phyloP scores from a whole-genome alignment of 2,888 invertebrate genomes.

The Brachylomia viminalis region DNA sequence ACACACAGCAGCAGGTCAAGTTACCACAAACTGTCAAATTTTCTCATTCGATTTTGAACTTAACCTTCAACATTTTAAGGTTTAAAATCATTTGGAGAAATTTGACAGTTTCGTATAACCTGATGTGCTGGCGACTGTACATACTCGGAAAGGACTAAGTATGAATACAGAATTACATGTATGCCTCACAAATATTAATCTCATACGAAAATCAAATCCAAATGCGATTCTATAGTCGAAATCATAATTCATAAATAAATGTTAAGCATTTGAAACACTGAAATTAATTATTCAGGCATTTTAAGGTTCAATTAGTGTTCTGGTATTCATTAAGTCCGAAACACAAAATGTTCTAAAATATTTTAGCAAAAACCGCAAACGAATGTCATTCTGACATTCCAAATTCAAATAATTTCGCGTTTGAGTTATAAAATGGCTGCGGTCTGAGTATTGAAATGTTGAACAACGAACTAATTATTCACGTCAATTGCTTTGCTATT shows the following conservation, averaged over 20 bases:
- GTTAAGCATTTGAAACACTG: conserved; percentile 8
- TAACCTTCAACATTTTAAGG: too few species aligned
- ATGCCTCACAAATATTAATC: conserved; percentile 15
- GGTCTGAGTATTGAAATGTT: conserved; percentile 23
- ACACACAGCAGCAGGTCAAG: too few species aligned
- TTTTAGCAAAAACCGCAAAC: conserved; percentile 28
- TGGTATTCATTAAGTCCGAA: conserved; percentile 14
- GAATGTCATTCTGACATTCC: conserved; percentile 34
- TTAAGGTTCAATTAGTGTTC: conserved; percentile 18
- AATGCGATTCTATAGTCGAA: neutral
- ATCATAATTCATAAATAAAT: conserved; percentile 14
- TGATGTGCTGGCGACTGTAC: too few species aligned
- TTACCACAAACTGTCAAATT: too few species aligned
- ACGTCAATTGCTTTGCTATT: conserved; percentile 28
- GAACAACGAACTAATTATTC: conserved; percentile 26
- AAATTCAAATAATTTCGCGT: conserved; percentile 39
- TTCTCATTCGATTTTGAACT: too few species aligned
- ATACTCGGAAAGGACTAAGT: conserved; percentile 4
- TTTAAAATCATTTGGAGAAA: too few species aligned
- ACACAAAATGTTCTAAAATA: conserved; percentile 30
- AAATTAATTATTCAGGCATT: conserved; percentile 1
- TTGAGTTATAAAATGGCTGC: conserved; percentile 20
- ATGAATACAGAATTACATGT: conserved; percentile 5
- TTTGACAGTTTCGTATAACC: too few species aligned
- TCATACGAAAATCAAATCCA: conserved; percentile 5